These are phyloP conservation scores for Ictalurus punctatus DNA, from an alignment of 2,113 vertebrate genomes.

Conservation along the genomic window DNA sequence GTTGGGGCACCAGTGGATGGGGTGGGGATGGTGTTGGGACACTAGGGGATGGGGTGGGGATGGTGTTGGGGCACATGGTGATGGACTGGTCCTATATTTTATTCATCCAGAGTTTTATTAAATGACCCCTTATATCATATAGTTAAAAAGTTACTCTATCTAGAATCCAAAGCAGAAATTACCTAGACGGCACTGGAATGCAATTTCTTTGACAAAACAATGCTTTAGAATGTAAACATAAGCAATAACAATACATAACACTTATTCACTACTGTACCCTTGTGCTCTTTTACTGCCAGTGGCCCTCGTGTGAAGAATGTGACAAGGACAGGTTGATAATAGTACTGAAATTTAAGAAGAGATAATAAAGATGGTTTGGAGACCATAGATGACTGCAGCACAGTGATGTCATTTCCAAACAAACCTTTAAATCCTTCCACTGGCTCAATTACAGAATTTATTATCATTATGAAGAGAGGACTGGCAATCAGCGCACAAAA, in stretches of 20 bases:
- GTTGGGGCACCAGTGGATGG: background rate
- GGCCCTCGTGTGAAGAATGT: background rate
- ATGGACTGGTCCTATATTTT: background rate
- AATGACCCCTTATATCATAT: background rate
- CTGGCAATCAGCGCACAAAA: constrained; percentile 31
- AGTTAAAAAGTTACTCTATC: background rate
- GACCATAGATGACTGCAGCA: background rate
- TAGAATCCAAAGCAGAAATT: background rate
- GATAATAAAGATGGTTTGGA: constrained; percentile 16
- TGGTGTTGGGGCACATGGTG: too few species aligned
- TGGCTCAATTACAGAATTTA: constrained; percentile 34
- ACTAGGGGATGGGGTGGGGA: too few species aligned
- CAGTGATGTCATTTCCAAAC: constrained; percentile 22
- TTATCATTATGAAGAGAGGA: constrained; percentile 33
- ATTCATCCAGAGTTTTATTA: background rate
- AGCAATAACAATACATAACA: background rate
- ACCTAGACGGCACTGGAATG: background rate
- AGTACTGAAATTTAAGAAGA: background rate
- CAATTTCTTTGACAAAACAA: background rate
- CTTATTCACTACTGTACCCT: background rate
- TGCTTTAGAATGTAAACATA: background rate
- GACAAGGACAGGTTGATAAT: background rate
- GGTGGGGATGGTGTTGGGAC: too few species aligned
- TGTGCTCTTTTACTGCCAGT: background rate
- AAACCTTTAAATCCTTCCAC: constrained; percentile 28